Evolutionary conservation across 1,140 invertebrate genomes (phyloP).

Genomic region (Ostrea edulis): DNA sequence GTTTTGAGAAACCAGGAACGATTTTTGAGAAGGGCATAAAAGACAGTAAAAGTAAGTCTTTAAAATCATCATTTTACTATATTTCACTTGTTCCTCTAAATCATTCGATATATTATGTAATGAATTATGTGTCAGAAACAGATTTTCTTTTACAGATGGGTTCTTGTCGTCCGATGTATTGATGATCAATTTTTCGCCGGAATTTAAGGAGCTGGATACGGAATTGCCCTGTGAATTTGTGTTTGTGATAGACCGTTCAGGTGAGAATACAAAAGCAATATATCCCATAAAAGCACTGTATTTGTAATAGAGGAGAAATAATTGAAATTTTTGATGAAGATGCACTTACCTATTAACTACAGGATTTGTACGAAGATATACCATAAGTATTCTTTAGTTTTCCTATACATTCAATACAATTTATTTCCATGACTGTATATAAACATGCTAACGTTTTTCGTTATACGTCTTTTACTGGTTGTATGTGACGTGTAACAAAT

Average conservation of each 20-base stretch:
- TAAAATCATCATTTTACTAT: not conserved
- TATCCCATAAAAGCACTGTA: too few relatives aligned
- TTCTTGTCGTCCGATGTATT: slow-evolving; percentile 49
- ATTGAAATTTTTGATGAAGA: too few relatives aligned
- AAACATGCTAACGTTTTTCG: too few relatives aligned
- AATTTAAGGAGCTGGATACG: not conserved
- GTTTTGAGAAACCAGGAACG: not conserved
- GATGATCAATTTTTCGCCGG: slow-evolving; percentile 53
- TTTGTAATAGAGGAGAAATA: too few relatives aligned
- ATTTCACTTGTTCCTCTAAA: not conserved
- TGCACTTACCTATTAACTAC: too few relatives aligned
- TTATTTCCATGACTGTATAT: too few relatives aligned
- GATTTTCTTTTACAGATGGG: not conserved
- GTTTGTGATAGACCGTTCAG: slow-evolving; percentile 54
- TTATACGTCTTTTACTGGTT: too few relatives aligned
- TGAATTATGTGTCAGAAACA: not conserved
- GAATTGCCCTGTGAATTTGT: slow-evolving; percentile 46
- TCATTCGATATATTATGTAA: not conserved
- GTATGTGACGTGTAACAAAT: not conserved
- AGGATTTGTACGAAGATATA: too few relatives aligned
- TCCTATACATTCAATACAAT: too few relatives aligned
- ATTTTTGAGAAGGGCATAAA: not conserved
- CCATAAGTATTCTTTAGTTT: too few relatives aligned
- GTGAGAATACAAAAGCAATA: not conserved
- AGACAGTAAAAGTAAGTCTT: not conserved